Evolutionary conservation across 1,140 invertebrate species (phyloP), one percentile per base, ranked within the genome.

Genomic region (Asbolus verrucosus): DNA sequence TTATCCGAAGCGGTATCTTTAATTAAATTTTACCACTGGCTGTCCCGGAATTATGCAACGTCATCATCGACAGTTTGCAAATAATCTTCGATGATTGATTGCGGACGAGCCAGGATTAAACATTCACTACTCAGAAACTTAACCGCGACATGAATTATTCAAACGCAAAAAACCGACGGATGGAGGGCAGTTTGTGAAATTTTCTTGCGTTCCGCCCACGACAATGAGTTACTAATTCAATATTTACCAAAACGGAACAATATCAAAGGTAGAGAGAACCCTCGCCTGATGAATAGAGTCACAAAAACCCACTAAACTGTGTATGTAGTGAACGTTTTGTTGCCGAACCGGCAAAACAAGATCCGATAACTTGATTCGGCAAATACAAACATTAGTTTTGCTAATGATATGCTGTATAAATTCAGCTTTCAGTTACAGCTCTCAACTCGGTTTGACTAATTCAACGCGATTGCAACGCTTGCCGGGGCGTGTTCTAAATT

Each of bases 11-110:
- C 21, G 13, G 19, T 4, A 54, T 54, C 21, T 54, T 54, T 54
- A 54, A 54, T 54, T 54, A 54, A 54, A 54, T 54, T 54, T 54
- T 27, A 6, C 46, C 14, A 27, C 19, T 54, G 11, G 19, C 46
- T n/a, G 41, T 46, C 18, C 41, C 0, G 18, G 18, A 0, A 27
- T 54, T 54, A 54, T 54, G 46, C 46, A 54, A 31, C 46, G 46
- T 54, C 46, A 54, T n/a, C 21, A 27, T 54, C 19, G 11, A 54
- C 46, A 54, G 21, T 27, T n/a, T 27, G 21, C 21, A 54, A 54
- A 54, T 54, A 54, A 54, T 54, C 21, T 54, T 3, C n/a, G 21
- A 54, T 54, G 46, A 54, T 54, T 54, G 46, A 54, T 54, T 54
- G 46, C 46, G 24, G 21, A 50, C 43, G 21, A 18, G 43, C 9